These are phyloP conservation scores for Lepisosteus oculatus DNA, from an alignment of 2,113 vertebrate species.

Conservation along the genomic window DNA sequence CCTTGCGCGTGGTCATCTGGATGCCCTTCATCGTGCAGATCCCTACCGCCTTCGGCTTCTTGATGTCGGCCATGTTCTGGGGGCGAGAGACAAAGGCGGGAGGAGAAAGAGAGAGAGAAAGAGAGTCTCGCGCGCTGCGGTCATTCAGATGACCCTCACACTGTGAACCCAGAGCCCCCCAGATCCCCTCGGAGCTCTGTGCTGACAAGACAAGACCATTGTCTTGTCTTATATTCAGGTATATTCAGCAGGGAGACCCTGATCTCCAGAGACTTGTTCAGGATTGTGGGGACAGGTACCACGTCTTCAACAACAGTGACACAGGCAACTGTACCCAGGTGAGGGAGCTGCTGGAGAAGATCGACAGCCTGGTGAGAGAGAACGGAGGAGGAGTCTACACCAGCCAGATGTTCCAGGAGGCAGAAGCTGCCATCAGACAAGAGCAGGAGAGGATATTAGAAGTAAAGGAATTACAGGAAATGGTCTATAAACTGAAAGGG, in stretches of 20 bases:
- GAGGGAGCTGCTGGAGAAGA: neutral
- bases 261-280: neutral
- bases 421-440: neutral
- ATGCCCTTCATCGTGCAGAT: conserved; percentile 96
- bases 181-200: too few species aligned
- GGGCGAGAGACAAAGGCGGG: conserved; percentile 27
- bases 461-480: too few species aligned
- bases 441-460: neutral
- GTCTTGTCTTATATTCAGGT: too few species aligned
- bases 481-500: too few species aligned
- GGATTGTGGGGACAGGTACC: neutral
- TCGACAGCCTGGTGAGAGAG: neutral
- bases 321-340: neutral
- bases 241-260: neutral
- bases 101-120: conserved; percentile 16
- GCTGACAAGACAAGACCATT: neutral
- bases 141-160: conserved; percentile 20
- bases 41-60: conserved; percentile 92
- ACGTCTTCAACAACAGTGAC: neutral
- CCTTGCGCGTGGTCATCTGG: conserved; percentile 93
- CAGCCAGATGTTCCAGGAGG: neutral
- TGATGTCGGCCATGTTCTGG: conserved; percentile 94
- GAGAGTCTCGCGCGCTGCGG: neutral
- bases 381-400: neutral
- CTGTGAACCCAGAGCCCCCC: too few species aligned